Evolutionary conservation across 2,797 vertebrate genomes (phyloP), one percentile per base, ranked within the genome.

Genomic region (Lithobates pipiens): DNA sequence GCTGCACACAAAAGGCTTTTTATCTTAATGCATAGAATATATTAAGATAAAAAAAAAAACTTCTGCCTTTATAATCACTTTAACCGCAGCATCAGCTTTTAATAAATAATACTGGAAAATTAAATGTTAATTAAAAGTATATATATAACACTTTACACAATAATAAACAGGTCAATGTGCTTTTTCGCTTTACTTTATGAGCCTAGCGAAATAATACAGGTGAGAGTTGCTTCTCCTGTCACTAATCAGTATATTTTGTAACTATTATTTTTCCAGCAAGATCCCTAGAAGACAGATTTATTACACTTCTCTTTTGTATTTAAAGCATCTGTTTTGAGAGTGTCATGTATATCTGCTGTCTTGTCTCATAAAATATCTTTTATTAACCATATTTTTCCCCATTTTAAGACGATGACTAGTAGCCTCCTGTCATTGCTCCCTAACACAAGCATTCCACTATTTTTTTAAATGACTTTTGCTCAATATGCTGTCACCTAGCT

Each of bases 301-400:
- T 87, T 79, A 74, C 81, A 75, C 85, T 69, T 70, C 75, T 77
- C 39, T 54, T 86, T 87, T 78, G 77, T 87, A 87, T 83, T 87
- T 83, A 82, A 87, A 87, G 80, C 76, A 83, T 87, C 76, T 79
- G 85, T 87, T 82, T 79, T 73, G 42, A 79, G 76, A 54, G 73
- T 87, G 80, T 83, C 85, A 87, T 87, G 80, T 87, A 83, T 79
- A 79, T 83, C 76, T 83, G 70, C 70, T 68, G 79, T 83, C 86
- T 69, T 83, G 86, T 87, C 81, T 84, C 81, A 84, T 87, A 87
- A 87, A 87, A 79, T 83, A 76, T 54, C 70, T 87, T 87, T 87
- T 87, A 87, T 83, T 87, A 87, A 83, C 86, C 76, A 87, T 87
- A 83, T 84, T 80, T 87, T 77, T 79, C 50, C 44, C 25, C 81